phyloP scores from a whole-genome alignment of 2,888 invertebrate species.

The Leptinotarsa peninsularis region DNA sequence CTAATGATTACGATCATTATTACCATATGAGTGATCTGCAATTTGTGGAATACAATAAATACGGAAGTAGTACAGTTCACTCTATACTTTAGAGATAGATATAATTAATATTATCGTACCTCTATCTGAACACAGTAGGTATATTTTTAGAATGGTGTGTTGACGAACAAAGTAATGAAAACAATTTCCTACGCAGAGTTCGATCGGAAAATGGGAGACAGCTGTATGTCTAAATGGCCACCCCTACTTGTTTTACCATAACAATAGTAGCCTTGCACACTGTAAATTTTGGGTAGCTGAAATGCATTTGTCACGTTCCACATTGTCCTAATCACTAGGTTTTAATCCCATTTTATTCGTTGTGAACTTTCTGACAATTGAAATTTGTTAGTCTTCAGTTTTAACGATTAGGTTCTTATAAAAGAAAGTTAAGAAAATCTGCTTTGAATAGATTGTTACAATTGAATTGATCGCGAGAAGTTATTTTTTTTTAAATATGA shows the following conservation, averaged over 20 bases:
- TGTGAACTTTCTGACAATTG: neutral
- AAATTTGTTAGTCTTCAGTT: too few relatives aligned
- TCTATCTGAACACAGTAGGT: neutral
- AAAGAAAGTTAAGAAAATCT: too few relatives aligned
- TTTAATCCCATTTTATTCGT: neutral
- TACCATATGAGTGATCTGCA: slow-evolving; percentile 26
- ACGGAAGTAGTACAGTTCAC: slow-evolving; percentile 23
- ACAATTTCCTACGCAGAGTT: slow-evolving; percentile 14
- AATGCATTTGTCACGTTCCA: slow-evolving; percentile 20
- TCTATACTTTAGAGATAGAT: slow-evolving; percentile 17
- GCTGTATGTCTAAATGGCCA: slow-evolving; percentile 25
- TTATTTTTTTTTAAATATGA: too few relatives aligned
- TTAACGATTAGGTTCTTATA: too few relatives aligned
- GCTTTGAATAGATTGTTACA: too few relatives aligned
- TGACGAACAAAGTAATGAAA: slow-evolving; percentile 6
- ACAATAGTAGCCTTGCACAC: slow-evolving; percentile 22
- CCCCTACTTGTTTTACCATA: slow-evolving; percentile 25
- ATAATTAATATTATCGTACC: slow-evolving; percentile 15
- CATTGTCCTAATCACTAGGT: neutral
- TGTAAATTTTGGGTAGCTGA: slow-evolving; percentile 16
- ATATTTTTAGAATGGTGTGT: slow-evolving; percentile 19
- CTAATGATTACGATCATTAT: slow-evolving; percentile 24
- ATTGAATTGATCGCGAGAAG: too few relatives aligned
- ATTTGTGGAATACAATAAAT: slow-evolving; percentile 18
- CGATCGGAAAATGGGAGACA: slow-evolving; percentile 19